phyloP scores from a whole-genome alignment of 1,140 invertebrate genomes.

The Himalopsyche phryganea region DNA sequence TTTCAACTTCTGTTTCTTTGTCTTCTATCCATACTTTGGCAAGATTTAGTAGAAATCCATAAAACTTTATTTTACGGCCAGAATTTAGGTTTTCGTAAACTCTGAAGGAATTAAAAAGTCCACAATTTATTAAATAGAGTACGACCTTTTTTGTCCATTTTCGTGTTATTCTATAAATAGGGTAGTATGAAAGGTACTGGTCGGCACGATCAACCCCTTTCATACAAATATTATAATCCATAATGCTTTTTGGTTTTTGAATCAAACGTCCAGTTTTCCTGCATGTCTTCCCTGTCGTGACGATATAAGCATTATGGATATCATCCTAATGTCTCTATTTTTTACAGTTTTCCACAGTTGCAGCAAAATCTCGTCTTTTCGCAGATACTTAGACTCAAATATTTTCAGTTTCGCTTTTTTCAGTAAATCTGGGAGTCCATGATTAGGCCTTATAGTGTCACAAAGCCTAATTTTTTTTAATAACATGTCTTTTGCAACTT shows the following conservation, averaged over 20 bases:
- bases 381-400: background rate
- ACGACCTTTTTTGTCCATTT: conserved; percentile 12
- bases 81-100: too few species aligned
- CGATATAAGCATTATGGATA: background rate
- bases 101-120: too few species aligned
- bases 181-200: conserved; percentile 4
- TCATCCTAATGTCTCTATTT: background rate
- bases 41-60: too few species aligned
- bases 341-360: background rate
- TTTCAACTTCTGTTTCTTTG: too few species aligned
- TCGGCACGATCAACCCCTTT: conserved; percentile 10
- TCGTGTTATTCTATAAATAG: conserved; percentile 3
- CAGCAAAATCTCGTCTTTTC: background rate
- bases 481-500: background rate
- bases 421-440: background rate
- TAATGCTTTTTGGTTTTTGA: background rate
- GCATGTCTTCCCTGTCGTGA: background rate
- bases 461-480: background rate
- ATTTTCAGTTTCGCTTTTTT: background rate
- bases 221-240: conserved; percentile 4
- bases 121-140: too few species aligned
- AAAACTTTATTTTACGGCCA: too few species aligned
- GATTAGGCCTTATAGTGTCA: background rate
- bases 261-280: background rate
- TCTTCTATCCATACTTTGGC: too few species aligned